These are phyloP conservation scores for Prunella himalayana DNA, from an alignment of 2,113 vertebrate species.

Conservation along the genomic window DNA sequence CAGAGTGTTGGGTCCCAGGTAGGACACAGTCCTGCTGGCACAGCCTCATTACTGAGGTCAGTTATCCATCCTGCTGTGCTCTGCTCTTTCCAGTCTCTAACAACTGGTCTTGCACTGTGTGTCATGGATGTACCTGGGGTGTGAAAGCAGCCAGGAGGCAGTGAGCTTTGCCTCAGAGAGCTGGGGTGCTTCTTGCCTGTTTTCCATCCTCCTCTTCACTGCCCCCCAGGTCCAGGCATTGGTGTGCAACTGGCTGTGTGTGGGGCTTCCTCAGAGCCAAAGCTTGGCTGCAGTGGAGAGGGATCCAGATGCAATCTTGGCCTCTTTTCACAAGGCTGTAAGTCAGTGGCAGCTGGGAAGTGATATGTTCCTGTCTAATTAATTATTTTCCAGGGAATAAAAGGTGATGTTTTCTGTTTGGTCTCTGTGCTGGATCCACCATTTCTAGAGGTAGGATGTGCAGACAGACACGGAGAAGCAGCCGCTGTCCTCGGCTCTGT, in stretches of 20 bases:
- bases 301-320: not conserved
- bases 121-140: not conserved
- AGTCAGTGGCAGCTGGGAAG: not conserved
- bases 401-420: not conserved
- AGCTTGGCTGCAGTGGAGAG: not conserved
- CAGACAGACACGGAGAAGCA: not conserved
- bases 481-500: not conserved
- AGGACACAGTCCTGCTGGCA: not conserved
- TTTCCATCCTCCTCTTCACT: not conserved
- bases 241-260: accelerated
- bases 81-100: not conserved
- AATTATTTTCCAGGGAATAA: slow-evolving; percentile 9
- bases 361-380: not conserved
- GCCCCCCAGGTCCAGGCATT: accelerated
- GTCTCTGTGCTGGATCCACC: not conserved
- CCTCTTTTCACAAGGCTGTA: not conserved
- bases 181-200: not conserved
- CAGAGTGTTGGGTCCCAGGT: not conserved
- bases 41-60: not conserved
- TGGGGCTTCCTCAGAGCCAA: not conserved
- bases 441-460: not conserved
- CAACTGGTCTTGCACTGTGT: accelerated
- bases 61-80: not conserved
- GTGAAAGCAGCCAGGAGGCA: not conserved
- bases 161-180: not conserved